phyloP scores from a whole-genome alignment of 1,140 invertebrate genomes.

The Leucophenga varia region DNA sequence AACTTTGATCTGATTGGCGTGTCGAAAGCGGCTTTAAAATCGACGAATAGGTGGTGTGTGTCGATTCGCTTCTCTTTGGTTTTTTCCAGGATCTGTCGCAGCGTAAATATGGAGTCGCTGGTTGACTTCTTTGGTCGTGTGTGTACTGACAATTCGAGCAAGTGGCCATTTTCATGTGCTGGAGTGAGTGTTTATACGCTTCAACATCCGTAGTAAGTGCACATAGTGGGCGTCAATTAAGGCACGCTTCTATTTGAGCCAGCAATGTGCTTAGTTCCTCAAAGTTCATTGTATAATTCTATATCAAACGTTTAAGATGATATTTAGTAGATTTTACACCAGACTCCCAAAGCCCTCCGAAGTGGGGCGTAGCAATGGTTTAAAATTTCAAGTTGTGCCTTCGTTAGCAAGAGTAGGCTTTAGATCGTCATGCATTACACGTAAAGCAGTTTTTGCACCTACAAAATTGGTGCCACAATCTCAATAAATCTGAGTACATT shows the following conservation, averaged over 20 bases:
- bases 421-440: neutral
- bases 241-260: neutral
- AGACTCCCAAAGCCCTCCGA: neutral
- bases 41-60: too few relatives aligned
- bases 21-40: too few relatives aligned
- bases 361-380: neutral
- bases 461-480: neutral
- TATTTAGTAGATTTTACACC: neutral
- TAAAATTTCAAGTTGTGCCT: neutral
- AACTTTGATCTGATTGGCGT: too few relatives aligned
- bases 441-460: too few relatives aligned
- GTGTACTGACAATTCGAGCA: too few relatives aligned
- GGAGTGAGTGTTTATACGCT: neutral
- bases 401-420: too few relatives aligned
- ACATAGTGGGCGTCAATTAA: neutral
- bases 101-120: too few relatives aligned
- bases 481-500: neutral
- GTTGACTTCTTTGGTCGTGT: too few relatives aligned
- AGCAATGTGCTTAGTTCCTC: neutral
- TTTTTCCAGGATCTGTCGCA: too few relatives aligned
- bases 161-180: too few relatives aligned
- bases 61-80: too few relatives aligned
- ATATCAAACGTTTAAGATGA: neutral
- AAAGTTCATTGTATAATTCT: neutral
- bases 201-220: neutral